Percentiles rank a stretch among this genome's conserved stretches.
Evolutionary conservation across 64 coral and sea anemone species (phyloP).

Genomic region (Montipora sp.): DNA sequence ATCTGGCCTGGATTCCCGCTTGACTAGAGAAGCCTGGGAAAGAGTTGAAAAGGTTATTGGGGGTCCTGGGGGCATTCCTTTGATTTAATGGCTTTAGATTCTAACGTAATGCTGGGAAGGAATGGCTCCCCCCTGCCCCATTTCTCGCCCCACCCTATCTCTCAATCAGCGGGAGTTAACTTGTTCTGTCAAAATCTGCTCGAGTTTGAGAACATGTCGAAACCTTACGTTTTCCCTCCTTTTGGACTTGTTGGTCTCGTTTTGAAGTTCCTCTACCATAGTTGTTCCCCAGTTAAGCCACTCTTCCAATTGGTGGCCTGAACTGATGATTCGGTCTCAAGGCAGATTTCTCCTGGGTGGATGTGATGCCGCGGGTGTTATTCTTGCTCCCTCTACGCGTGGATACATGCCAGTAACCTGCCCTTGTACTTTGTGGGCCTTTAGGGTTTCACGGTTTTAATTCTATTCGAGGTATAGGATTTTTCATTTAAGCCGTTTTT

Average conservation of each 20-base stretch:
- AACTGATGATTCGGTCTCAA: conserved; percentile 1
- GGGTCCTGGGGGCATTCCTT: neutral
- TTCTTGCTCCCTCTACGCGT: neutral
- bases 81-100: conserved; percentile 35
- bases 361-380: neutral
- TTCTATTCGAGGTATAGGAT: neutral
- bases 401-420: neutral
- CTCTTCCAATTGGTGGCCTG: conserved; percentile 33
- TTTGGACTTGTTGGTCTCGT: neutral
- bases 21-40: neutral
- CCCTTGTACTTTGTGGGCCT: conserved; percentile 2
- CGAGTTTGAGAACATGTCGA: neutral
- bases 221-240: too few relatives aligned
- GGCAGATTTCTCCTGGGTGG: conserved; percentile 12
- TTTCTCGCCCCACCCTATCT: conserved; percentile 13
- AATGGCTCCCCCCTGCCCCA: neutral
- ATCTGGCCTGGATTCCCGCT: neutral
- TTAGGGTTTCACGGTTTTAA: neutral
- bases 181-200: conserved; percentile 36
- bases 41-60: neutral
- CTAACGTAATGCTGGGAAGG: neutral
- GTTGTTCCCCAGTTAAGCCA: conserved; percentile 21
- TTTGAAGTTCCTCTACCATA: conserved; percentile 39
- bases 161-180: conserved; percentile 20
- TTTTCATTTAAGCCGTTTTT: neutral